phyloP scores from a whole-genome alignment of 2,888 invertebrate genomes.

The Leptinotarsa tumamoca region DNA sequence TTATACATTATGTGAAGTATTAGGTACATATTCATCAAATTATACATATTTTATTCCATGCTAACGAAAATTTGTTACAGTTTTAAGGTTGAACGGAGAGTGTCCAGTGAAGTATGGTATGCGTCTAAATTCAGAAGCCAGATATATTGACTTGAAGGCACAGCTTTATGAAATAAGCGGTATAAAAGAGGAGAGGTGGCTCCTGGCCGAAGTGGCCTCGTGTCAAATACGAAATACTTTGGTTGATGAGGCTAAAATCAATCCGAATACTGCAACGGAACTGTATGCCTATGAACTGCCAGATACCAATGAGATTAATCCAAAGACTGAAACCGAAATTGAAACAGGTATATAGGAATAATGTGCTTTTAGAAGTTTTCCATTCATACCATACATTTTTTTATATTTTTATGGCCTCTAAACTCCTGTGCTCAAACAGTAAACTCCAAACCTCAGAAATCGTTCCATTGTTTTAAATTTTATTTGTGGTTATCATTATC shows the following conservation, averaged over 20 bases:
- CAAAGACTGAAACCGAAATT: constrained; percentile 53
- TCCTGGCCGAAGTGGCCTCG: constrained; percentile 79
- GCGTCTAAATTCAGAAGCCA: constrained; percentile 84
- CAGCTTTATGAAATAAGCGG: constrained; percentile 76
- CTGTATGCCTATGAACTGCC: constrained; percentile 80
- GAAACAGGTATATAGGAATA: constrained; percentile 51
- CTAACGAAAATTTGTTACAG: constrained; percentile 64
- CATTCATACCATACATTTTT: not conserved
- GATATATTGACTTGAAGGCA: constrained; percentile 80
- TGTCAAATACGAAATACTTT: constrained; percentile 75
- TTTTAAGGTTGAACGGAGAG: constrained; percentile 83
- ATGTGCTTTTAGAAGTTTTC: constrained; percentile 8
- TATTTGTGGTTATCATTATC: too few relatives aligned
- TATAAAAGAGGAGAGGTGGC: constrained; percentile 72
- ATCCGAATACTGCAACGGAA: constrained; percentile 68
- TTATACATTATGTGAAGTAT: constrained; percentile 80
- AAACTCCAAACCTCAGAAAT: too few relatives aligned
- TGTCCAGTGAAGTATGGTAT: constrained; percentile 88
- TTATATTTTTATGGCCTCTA: not conserved
- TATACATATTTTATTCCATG: not conserved
- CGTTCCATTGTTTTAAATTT: too few relatives aligned
- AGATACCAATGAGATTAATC: constrained; percentile 48
- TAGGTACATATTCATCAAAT: constrained; percentile 65
- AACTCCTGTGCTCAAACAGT: not conserved
- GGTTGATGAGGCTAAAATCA: constrained; percentile 69